These are phyloP conservation scores for Polietes domitor DNA, from an alignment of 2,888 invertebrate species.

Conservation along the genomic window DNA sequence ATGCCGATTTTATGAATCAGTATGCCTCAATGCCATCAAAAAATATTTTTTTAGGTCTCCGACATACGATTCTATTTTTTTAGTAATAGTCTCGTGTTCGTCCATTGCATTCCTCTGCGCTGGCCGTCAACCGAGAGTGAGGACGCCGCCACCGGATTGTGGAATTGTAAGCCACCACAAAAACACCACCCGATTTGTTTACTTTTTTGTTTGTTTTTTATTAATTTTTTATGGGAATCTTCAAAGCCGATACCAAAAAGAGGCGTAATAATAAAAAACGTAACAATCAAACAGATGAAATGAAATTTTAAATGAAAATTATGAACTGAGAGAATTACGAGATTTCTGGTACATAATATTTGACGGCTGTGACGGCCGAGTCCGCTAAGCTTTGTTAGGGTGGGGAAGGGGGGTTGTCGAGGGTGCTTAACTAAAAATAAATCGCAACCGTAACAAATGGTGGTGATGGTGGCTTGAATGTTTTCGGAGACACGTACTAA, in stretches of 20 bases:
- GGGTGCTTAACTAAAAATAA: constrained; percentile 32
- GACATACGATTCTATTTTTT: too few relatives aligned
- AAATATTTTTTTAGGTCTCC: too few relatives aligned
- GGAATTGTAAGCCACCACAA: neutral
- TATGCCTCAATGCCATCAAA: too few relatives aligned
- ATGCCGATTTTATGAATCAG: too few relatives aligned
- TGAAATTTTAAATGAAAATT: constrained; percentile 42
- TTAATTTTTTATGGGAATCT: neutral
- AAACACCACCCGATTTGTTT: constrained; percentile 7
- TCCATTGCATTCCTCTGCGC: neutral
- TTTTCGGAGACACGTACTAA: constrained; percentile 23
- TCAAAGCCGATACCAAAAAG: neutral
- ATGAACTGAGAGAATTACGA: constrained; percentile 55
- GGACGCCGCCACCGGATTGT: neutral
- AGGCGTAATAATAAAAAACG: constrained; percentile 10
- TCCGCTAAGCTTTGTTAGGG: neutral
- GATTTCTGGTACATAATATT: constrained; percentile 35
- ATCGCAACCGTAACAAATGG: constrained; percentile 20
- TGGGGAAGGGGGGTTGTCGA: neutral
- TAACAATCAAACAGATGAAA: constrained; percentile 12
- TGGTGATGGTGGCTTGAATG: constrained; percentile 31
- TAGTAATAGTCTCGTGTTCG: too few relatives aligned
- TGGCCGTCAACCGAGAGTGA: constrained; percentile 15
- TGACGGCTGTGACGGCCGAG: neutral
- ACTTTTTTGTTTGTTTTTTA: neutral